Percentiles rank a stretch among this genome's conserved stretches.
Conservation (phyloP, 2,888 invertebrate genomes). For the Caenorhabditis wallacei region DNA sequence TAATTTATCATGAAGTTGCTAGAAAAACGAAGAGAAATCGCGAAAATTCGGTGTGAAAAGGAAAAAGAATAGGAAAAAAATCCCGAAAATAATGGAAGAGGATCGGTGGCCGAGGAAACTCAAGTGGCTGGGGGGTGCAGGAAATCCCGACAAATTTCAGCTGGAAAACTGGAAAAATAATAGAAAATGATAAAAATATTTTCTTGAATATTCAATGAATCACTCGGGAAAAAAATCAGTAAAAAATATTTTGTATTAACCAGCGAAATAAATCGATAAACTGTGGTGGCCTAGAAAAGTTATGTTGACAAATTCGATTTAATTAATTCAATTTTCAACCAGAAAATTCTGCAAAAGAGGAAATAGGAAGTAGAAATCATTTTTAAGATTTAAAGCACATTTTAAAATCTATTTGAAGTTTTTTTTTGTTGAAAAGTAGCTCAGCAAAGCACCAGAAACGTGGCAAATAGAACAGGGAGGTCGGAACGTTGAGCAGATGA, state of each 20-base stretch:
- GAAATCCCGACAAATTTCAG: background rate
- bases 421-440: too few relatives aligned
- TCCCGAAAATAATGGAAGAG: conserved; percentile 16
- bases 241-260: too few relatives aligned
- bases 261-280: too few relatives aligned
- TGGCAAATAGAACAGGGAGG: background rate
- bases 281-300: too few relatives aligned
- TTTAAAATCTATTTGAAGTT: too few relatives aligned
- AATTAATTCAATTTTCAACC: too few relatives aligned
- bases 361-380: too few relatives aligned
- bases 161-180: background rate
- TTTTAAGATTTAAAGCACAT: too few relatives aligned
- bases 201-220: too few relatives aligned
- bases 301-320: too few relatives aligned
- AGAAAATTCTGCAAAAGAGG: too few relatives aligned
- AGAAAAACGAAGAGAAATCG: background rate
- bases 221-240: too few relatives aligned
- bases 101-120: conserved; percentile 6
- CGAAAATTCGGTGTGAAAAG: conserved; percentile 11
- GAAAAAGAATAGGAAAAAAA: conserved; percentile 1
- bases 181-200: background rate
- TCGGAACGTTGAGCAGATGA: background rate
- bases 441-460: background rate
- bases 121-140: background rate
- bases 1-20: background rate